A percentile compares a stretch with the other conserved stretches of the same genome.
These are phyloP conservation scores for Pyrrhia umbra DNA, from an alignment of 2,888 invertebrate genomes.

Conservation along the genomic window DNA sequence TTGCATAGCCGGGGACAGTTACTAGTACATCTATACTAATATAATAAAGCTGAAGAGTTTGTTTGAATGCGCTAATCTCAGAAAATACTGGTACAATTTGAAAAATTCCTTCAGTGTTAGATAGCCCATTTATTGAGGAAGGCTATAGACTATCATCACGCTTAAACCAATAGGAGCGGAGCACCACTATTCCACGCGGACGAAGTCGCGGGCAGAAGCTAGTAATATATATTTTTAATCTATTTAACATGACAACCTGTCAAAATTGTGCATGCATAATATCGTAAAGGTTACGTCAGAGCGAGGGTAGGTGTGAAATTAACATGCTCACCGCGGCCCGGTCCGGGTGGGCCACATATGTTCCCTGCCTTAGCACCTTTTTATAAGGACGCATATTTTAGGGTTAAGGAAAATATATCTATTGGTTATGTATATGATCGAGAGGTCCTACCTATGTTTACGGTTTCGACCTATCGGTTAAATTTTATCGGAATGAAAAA, in stretches of 20 bases:
- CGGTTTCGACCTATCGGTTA: too few species aligned
- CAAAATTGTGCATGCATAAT: conserved; percentile 53
- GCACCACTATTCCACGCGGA: too few species aligned
- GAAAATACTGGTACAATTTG: too few species aligned
- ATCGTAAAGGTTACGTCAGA: conserved; percentile 36
- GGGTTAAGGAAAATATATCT: conserved; percentile 25
- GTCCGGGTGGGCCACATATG: conserved; percentile 40
- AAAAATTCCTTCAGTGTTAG: too few species aligned
- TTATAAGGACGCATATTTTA: conserved; percentile 30
- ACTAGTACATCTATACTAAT: too few species aligned
- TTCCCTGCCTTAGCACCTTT: conserved; percentile 21
- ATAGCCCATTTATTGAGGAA: too few species aligned
- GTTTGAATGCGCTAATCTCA: too few species aligned
- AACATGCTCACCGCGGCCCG: conserved; percentile 24
- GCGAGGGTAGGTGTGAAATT: conserved; percentile 43
- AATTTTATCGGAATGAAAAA: too few species aligned
- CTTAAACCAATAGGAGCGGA: too few species aligned
- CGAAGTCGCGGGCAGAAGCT: background rate
- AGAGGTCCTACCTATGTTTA: background rate
- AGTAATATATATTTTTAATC: conserved; percentile 44
- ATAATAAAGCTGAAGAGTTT: too few species aligned
- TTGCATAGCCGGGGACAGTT: too few species aligned
- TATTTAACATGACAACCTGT: conserved; percentile 40
- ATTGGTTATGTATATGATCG: conserved; percentile 18
- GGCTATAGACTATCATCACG: too few species aligned